phyloP scores from a whole-genome alignment of 2,797 vertebrate genomes.

The Melanotaenia maccullochi region DNA sequence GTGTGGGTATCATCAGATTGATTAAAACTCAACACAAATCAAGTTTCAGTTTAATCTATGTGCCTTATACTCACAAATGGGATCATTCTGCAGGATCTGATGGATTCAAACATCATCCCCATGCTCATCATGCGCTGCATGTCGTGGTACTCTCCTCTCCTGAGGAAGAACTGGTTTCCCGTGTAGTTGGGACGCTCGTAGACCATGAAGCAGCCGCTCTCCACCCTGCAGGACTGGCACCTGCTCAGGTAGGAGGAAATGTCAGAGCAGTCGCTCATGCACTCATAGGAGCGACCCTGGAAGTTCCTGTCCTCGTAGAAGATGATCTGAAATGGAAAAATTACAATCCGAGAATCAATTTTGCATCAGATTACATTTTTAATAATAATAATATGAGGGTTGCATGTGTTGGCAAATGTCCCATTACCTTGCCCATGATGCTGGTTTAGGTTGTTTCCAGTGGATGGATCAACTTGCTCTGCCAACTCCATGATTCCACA shows the following conservation, averaged over 20 bases:
- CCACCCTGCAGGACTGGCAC: slow-evolving; percentile 80
- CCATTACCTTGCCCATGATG: slow-evolving; percentile 84
- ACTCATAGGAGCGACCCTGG: slow-evolving; percentile 79
- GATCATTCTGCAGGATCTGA: slow-evolving; percentile 75
- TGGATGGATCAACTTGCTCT: slow-evolving; percentile 77
- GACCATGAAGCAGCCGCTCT: slow-evolving; percentile 81
- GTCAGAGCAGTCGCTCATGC: slow-evolving; percentile 73
- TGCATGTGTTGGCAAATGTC: slow-evolving; percentile 4
- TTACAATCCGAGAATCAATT: background rate
- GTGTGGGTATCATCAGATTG: background rate
- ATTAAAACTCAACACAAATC: background rate
- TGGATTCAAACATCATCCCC: slow-evolving; percentile 65
- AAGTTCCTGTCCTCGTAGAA: slow-evolving; percentile 86
- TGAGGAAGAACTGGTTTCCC: slow-evolving; percentile 78
- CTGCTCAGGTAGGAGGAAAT: slow-evolving; percentile 72
- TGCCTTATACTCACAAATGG: slow-evolving; percentile 13
- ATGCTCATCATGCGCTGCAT: slow-evolving; percentile 64
- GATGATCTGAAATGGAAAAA: slow-evolving; percentile 70
- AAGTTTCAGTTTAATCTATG: background rate
- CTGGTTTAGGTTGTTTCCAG: slow-evolving; percentile 67
- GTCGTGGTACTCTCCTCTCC: slow-evolving; percentile 76
- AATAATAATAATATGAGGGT: background rate
- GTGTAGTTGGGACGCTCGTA: slow-evolving; percentile 75
- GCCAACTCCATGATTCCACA: slow-evolving; percentile 62
- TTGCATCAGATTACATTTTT: background rate